phyloP scores from a whole-genome alignment of 2,113 vertebrate genomes.

The Lontra canadensis region DNA sequence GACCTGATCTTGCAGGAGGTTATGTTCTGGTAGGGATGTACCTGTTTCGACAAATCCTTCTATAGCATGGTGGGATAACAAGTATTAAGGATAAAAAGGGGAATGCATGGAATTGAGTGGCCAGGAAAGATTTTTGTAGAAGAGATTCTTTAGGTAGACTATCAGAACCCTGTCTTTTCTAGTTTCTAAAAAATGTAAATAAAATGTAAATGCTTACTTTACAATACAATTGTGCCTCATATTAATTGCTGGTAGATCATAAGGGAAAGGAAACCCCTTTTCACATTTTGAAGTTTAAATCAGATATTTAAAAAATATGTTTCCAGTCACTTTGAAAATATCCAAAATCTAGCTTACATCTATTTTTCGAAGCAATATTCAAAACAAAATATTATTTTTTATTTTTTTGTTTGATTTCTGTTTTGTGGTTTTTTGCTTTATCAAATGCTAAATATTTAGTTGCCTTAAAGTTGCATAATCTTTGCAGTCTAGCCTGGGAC shows the following conservation, averaged over 20 bases:
- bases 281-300: slow-evolving; percentile 39
- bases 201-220: background rate
- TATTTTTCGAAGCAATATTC: background rate
- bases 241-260: background rate
- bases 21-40: background rate
- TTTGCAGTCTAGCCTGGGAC: background rate
- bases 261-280: slow-evolving; percentile 36
- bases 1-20: background rate
- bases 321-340: background rate
- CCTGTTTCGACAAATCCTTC: background rate
- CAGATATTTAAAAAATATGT: background rate
- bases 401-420: background rate
- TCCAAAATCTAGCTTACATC: background rate
- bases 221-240: background rate
- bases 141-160: slow-evolving; percentile 20
- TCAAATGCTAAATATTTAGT: background rate
- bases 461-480: background rate
- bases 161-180: slow-evolving; percentile 2
- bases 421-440: background rate
- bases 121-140: background rate
- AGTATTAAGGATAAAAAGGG: background rate
- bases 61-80: background rate
- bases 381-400: background rate
- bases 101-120: background rate
- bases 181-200: slow-evolving; percentile 21